Evolutionary conservation across 2,888 invertebrate species (phyloP).

Genomic region (Apodemia hepburni): DNA sequence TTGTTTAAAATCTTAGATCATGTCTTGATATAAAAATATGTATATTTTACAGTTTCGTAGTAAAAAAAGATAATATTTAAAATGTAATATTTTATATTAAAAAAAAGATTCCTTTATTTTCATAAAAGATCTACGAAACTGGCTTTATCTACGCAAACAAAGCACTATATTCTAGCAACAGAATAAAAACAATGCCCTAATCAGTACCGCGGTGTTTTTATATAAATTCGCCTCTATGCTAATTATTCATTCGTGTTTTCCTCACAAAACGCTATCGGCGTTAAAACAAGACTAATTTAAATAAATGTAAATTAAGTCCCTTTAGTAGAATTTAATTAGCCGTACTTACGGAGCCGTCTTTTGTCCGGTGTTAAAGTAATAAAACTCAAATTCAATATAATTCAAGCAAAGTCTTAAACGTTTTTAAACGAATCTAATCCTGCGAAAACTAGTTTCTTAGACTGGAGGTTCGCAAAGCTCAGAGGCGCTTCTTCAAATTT

Average conservation of each 20-base stretch:
- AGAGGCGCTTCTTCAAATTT: constrained; percentile 46
- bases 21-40: too few species aligned
- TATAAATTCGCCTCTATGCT: neutral
- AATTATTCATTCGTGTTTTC: constrained; percentile 7
- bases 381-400: constrained; percentile 15
- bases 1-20: too few species aligned
- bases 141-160: neutral
- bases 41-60: too few species aligned
- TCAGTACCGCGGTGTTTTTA: neutral
- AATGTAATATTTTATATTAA: too few species aligned
- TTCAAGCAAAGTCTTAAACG: constrained; percentile 30
- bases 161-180: neutral
- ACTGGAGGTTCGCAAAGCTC: constrained; percentile 37
- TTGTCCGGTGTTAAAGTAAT: constrained; percentile 5
- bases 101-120: too few species aligned
- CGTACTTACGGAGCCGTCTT: neutral
- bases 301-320: neutral
- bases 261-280: constrained; percentile 2
- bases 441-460: constrained; percentile 40
- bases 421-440: constrained; percentile 31
- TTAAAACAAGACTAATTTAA: constrained; percentile 3
- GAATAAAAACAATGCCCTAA: constrained; percentile 3
- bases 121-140: too few species aligned
- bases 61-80: too few species aligned
- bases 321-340: neutral